Percentiles rank a stretch among this genome's conserved stretches.
phyloP scores from a whole-genome alignment of 1,140 invertebrate genomes.

The Cydia pomonella region DNA sequence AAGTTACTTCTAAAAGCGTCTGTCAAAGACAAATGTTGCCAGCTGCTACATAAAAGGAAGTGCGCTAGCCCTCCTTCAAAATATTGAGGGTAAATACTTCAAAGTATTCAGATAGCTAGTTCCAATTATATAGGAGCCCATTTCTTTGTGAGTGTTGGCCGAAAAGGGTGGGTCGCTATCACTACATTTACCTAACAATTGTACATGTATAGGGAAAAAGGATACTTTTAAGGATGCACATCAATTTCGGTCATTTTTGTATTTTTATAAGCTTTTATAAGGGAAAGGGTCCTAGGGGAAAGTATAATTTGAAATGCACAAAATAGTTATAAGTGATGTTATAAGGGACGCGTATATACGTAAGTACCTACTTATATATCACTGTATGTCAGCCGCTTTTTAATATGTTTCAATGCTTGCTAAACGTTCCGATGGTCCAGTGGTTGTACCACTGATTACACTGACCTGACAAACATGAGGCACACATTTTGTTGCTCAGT shows the following conservation, averaged over 20 bases:
- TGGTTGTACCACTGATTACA: background rate
- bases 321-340: too few species aligned
- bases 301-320: background rate
- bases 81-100: conserved; percentile 46
- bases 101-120: conserved; percentile 51
- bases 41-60: conserved; percentile 55
- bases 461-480: background rate
- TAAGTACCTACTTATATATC: too few species aligned
- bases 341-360: too few species aligned
- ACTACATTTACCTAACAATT: conserved; percentile 17
- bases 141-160: conserved; percentile 44
- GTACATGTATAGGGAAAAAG: background rate
- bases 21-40: conserved; percentile 75
- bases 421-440: background rate
- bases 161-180: conserved; percentile 32
- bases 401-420: background rate
- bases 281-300: background rate
- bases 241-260: background rate
- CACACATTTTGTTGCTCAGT: background rate
- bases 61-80: conserved; percentile 57
- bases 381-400: too few species aligned
- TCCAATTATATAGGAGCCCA: conserved; percentile 61
- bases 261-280: background rate
- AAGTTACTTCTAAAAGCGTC: conserved; percentile 74
- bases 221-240: conserved; percentile 18